Evolutionary conservation across 2,113 vertebrate species (phyloP).

Genomic region (Hypocryptadius cinnamomeus): DNA sequence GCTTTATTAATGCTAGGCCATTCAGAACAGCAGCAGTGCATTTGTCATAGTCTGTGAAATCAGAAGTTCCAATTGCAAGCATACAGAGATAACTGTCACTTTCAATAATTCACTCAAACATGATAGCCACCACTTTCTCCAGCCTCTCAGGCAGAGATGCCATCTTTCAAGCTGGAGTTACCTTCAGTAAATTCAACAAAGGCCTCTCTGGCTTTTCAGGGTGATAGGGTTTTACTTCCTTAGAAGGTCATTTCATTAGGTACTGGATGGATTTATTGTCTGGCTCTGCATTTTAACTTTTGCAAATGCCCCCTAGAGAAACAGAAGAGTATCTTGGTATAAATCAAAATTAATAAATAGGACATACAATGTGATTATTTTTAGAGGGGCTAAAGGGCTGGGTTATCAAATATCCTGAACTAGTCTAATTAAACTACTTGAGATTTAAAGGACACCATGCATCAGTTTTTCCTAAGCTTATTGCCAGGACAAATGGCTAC

Average conservation of each 20-base stretch:
- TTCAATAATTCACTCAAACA: conserved; percentile 36
- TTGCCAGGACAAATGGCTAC: conserved; percentile 10
- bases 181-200: not conserved
- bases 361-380: not conserved
- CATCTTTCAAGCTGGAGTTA: conserved; percentile 1
- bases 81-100: conserved; percentile 38
- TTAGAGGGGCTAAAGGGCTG: not conserved
- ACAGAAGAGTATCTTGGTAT: not conserved
- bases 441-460: not conserved
- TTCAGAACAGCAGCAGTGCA: conserved; percentile 47
- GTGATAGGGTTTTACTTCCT: not conserved
- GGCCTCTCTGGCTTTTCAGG: not conserved
- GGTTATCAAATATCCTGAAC: not conserved
- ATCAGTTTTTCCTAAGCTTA: not conserved
- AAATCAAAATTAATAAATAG: conserved; percentile 23
- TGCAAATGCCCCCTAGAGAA: not conserved
- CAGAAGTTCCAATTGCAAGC: conserved; percentile 18
- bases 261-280: not conserved
- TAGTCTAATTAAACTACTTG: not conserved
- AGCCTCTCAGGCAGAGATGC: not conserved
- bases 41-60: conserved; percentile 20
- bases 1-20: conserved; percentile 60
- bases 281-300: not conserved
- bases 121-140: conserved; percentile 5
- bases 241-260: conserved; percentile 3